Percentiles rank a stretch among this genome's conserved stretches.
phyloP scores from a whole-genome alignment of 2,797 vertebrate species.

The Enteromius fasciolatus region DNA sequence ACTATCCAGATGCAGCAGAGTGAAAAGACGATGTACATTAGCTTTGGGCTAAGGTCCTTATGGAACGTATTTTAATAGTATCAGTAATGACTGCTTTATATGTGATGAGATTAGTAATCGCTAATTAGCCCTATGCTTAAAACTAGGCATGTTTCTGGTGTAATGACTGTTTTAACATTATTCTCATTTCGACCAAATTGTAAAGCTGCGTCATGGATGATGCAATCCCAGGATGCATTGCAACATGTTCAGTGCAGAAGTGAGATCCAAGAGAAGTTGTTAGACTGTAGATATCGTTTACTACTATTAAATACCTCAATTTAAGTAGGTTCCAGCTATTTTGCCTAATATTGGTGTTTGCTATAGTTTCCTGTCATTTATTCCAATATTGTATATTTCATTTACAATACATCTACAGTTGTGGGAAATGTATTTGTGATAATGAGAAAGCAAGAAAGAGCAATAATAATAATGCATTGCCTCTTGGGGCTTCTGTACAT shows the following conservation, averaged over 20 bases:
- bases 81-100: not conserved
- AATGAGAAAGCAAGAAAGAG: too few relatives aligned
- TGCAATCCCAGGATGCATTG: conserved; percentile 6
- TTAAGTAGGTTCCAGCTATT: not conserved
- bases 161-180: not conserved
- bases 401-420: too few relatives aligned
- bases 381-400: not conserved
- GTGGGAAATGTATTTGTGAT: too few relatives aligned
- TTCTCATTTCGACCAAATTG: not conserved
- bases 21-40: conserved; percentile 1
- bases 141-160: not conserved
- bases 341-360: not conserved
- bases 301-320: not conserved
- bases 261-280: not conserved
- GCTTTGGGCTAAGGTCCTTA: not conserved
- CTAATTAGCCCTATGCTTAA: not conserved
- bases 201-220: not conserved
- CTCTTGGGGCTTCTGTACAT: too few relatives aligned
- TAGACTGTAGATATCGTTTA: not conserved
- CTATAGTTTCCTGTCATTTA: not conserved
- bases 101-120: not conserved
- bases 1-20: not conserved
- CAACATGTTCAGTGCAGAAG: not conserved
- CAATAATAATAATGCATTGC: too few relatives aligned
- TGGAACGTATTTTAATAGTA: not conserved